Evolutionary conservation across 2,113 vertebrate genomes (phyloP), one percentile per base, ranked within the genome.

Genomic region (Heteronetta atricapilla): DNA sequence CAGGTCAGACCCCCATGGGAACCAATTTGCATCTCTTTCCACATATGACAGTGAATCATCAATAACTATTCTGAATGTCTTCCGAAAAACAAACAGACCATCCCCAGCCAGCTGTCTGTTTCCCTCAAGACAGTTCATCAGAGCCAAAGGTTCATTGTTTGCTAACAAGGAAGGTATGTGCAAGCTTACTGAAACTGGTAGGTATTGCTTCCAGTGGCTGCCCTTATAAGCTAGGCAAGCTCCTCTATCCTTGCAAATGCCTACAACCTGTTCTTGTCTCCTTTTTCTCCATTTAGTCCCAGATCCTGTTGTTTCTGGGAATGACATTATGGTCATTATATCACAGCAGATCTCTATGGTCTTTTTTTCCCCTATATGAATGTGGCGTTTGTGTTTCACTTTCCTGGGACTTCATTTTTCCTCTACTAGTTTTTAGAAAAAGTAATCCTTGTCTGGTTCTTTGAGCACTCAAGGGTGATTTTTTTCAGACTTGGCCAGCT

Each of bases 141-240:
- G 46, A 48, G 6, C 28, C 40, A 16, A 0, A 8, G 25, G 8
- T n/a, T 79, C 29, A 14, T 10, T 75, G 48, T 29, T 33, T 58
- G 17, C 14, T 86, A 75, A 38, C 25, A 58, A n/a, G 56, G 34
- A 86, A n/a, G 6, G 33, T 22, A 67, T 4, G 6, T 12, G 8
- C 26, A 72, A 13, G 15, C 82, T 75, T 63, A 48, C 26, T 64
- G 75, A 77, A 77, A 46, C 33, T 31, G 38, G 3, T 11, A 6
- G 0, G 1, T 12, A 10, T 8, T 38, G 53, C 8, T 38, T 4
- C 8, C 31, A 29, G 10, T 26, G 6, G 22, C 2, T 8, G 26
- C 2, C 18, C 20, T 34, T 55, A 50, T 16, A 10, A 72, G 60
- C 4, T 2, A 63, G 33, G 36, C 13, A 19, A 58, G 19, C 8